phyloP scores from a whole-genome alignment of 2,888 invertebrate genomes.

The Prionchulus punctatus region DNA sequence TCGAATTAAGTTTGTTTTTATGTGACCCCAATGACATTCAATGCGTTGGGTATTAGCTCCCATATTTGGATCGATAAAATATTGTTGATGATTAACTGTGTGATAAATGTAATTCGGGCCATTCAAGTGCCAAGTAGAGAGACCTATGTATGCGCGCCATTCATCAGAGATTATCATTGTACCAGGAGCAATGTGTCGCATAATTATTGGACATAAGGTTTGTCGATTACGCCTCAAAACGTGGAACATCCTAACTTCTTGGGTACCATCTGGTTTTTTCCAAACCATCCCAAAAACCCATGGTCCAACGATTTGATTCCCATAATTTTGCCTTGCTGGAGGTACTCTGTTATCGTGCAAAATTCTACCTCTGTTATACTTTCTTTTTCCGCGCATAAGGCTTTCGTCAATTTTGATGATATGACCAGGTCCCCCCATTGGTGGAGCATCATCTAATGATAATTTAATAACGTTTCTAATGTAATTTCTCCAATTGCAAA shows the following conservation, averaged over 20 bases:
- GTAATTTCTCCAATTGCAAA: background rate
- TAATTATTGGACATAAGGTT: constrained; percentile 2
- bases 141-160: background rate
- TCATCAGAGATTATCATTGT: background rate
- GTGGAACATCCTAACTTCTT: background rate
- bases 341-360: constrained; percentile 2
- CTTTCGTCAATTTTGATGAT: constrained; percentile 6
- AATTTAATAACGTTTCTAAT: background rate
- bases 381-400: background rate
- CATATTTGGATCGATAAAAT: background rate
- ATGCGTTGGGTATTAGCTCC: constrained; percentile 5
- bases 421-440: background rate
- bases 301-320: constrained; percentile 3
- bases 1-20: constrained; percentile 1
- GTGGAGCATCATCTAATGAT: background rate
- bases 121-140: background rate
- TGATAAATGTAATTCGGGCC: background rate
- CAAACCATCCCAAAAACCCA: constrained; percentile 1
- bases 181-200: background rate
- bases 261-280: background rate
- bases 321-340: constrained; percentile 5
- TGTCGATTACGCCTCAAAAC: background rate
- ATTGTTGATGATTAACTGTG: background rate
- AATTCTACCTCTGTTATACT: constrained; percentile 5
- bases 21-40: background rate